A percentile compares a stretch with the other conserved stretches of the same genome.
These are phyloP conservation scores for Xerus rutilus DNA, from an alignment of 2,797 vertebrate species.

Conservation along the genomic window DNA sequence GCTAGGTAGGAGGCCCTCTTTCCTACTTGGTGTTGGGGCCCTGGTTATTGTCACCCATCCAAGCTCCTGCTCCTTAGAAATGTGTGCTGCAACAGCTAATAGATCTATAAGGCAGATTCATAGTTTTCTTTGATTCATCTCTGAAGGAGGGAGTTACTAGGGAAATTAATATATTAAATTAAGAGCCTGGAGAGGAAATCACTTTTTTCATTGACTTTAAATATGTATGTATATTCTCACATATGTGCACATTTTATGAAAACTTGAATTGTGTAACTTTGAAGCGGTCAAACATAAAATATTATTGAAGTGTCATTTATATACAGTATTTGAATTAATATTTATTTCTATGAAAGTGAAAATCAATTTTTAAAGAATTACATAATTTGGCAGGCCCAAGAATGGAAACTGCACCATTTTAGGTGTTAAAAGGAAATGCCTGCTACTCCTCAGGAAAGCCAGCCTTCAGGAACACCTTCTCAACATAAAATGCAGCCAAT, in stretches of 20 bases:
- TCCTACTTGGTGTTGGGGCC: neutral
- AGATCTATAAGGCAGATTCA: neutral
- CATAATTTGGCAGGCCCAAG: neutral
- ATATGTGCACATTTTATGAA: neutral
- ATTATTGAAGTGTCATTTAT: conserved; percentile 16
- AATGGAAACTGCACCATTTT: neutral
- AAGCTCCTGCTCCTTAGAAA: neutral
- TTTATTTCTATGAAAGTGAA: neutral
- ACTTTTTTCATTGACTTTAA: conserved; percentile 44
- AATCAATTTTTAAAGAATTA: neutral
- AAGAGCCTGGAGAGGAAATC: neutral
- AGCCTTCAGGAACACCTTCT: neutral
- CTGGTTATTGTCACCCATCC: neutral
- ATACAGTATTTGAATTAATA: neutral
- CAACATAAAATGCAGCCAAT: neutral
- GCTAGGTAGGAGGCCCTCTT: neutral
- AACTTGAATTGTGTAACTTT: neutral
- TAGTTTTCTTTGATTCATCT: neutral
- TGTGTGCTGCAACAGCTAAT: neutral
- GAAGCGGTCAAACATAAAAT: conserved; percentile 22
- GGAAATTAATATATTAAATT: neutral
- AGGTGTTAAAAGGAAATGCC: neutral
- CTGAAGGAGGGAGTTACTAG: conserved; percentile 3
- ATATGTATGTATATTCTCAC: neutral
- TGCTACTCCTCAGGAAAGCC: neutral